Evolutionary conservation across 2,113 vertebrate species (phyloP).

Genomic region (Isichthys henryi): DNA sequence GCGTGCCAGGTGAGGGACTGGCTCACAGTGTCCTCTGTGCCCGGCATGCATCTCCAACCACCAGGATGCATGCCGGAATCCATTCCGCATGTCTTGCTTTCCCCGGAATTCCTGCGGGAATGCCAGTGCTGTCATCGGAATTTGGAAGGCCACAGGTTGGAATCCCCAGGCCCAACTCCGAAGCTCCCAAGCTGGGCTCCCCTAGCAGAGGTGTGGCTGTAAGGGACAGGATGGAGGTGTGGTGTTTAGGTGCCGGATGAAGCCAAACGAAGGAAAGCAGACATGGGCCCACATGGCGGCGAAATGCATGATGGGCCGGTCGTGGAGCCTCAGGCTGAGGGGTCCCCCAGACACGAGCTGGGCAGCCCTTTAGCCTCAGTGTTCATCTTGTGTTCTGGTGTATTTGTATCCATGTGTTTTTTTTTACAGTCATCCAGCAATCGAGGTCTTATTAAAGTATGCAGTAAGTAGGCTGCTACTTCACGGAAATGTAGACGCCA

Average conservation of each 20-base stretch:
- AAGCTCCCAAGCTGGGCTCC: not conserved
- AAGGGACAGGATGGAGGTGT: not conserved
- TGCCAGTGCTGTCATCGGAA: not conserved
- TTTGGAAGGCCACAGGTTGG: not conserved
- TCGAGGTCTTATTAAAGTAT: not conserved
- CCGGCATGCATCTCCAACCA: constrained; percentile 20
- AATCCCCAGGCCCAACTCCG: not conserved
- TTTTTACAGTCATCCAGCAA: not conserved
- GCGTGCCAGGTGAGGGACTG: constrained; percentile 85
- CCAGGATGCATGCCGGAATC: not conserved
- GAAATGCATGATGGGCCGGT: not conserved
- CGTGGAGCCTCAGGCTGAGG: not conserved
- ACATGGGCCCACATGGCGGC: not conserved
- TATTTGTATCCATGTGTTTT: not conserved
- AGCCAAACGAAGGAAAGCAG: not conserved
- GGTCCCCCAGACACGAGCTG: not conserved
- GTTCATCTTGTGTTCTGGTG: not conserved
- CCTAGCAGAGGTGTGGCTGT: not conserved
- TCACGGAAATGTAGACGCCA: not conserved
- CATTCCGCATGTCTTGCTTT: not conserved
- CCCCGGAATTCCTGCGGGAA: not conserved
- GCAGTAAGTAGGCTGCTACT: not conserved
- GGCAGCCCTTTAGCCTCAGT: not conserved
- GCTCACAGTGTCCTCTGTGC: not conserved
- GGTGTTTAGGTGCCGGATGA: not conserved